Conservation (phyloP, 2,797 vertebrate species). For the Ctenochaetus hawaiiensis region DNA sequence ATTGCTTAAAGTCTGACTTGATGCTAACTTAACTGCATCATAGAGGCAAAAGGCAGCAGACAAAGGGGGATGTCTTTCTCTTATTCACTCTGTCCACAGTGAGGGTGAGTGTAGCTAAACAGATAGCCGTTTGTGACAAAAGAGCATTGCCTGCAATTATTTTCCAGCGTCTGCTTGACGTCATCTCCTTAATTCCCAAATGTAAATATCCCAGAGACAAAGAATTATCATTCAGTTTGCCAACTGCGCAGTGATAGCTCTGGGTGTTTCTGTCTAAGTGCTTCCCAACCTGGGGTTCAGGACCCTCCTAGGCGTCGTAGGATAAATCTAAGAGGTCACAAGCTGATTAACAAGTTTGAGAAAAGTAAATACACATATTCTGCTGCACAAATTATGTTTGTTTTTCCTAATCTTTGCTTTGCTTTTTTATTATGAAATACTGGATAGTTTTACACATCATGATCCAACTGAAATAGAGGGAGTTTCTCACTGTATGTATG, state of each 20-base stretch:
- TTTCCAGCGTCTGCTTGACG: constrained; percentile 13
- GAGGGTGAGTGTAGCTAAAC: constrained; percentile 9
- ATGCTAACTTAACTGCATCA: constrained; percentile 1
- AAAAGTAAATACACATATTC: not conserved
- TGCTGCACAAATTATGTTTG: constrained; percentile 2
- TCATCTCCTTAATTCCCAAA: constrained; percentile 27
- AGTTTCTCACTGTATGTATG: too few species aligned
- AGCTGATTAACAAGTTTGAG: not conserved
- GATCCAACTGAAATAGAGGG: not conserved
- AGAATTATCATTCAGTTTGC: constrained; percentile 13
- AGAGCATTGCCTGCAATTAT: constrained; percentile 15
- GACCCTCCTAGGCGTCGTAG: not conserved
- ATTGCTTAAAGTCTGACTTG: constrained; percentile 3
- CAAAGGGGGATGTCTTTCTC: not conserved
- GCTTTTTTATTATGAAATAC: not conserved
- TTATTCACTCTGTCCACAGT: constrained; percentile 15
- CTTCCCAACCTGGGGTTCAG: not conserved
- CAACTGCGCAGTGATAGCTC: constrained; percentile 3
- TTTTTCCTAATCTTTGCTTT: not conserved
- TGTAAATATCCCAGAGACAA: constrained; percentile 23
- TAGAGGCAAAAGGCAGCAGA: constrained; percentile 2
- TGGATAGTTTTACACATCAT: not conserved
- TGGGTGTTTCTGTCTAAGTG: not conserved
- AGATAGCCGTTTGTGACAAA: constrained; percentile 25
- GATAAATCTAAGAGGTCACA: not conserved